Evolutionary conservation across 2,797 vertebrate genomes (phyloP).

Genomic region (Tragelaphus oryx): DNA sequence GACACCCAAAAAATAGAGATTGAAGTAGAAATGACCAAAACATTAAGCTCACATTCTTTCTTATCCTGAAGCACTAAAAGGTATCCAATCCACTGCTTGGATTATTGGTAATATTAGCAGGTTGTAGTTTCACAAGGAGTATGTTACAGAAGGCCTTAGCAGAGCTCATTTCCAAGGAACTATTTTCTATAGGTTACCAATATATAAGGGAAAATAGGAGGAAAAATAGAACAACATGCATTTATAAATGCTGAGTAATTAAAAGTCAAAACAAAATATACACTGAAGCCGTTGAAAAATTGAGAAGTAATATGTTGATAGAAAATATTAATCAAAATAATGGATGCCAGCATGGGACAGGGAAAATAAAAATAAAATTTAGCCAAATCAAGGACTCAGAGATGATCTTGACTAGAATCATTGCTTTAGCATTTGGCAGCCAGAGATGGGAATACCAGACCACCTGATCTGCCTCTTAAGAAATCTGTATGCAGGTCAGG

Average conservation of each 20-base stretch:
- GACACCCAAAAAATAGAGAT: neutral
- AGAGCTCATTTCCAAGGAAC: constrained; percentile 27
- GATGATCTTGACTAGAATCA: neutral
- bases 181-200: neutral
- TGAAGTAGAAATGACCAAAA: neutral
- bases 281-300: neutral
- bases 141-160: neutral
- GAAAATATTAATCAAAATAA: neutral
- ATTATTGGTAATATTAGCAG: neutral
- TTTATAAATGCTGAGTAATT: neutral
- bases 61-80: neutral
- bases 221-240: neutral
- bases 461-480: too few species aligned
- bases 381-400: neutral
- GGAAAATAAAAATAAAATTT: neutral
- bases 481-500: too few species aligned
- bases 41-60: constrained; percentile 46
- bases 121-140: neutral
- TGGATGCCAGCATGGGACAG: neutral
- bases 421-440: neutral
- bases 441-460: neutral
- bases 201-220: neutral
- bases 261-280: neutral
- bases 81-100: constrained; percentile 27
- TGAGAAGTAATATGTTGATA: neutral